Conservation (phyloP, 2,113 vertebrate species). For the Piliocolobus tephrosceles region DNA sequence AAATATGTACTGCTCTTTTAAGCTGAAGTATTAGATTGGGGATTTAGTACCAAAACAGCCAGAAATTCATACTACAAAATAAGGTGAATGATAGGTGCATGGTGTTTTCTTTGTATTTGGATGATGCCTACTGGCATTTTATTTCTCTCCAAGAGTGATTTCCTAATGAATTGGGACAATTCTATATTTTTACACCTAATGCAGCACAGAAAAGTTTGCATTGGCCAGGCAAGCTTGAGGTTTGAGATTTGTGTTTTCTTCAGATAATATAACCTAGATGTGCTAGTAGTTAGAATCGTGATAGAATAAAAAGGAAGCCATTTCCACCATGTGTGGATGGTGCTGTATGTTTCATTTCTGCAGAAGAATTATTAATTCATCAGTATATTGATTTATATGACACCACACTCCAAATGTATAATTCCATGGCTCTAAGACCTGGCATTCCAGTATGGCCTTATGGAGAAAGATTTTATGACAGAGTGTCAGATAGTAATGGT, state of each 20-base stretch:
- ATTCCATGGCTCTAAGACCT: neutral
- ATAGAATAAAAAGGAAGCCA: neutral
- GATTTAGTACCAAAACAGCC: neutral
- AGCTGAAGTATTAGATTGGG: neutral
- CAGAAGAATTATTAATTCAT: neutral
- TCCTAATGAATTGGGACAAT: neutral
- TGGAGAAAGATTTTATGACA: neutral
- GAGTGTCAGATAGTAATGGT: neutral
- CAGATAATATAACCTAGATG: neutral
- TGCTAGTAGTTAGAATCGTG: neutral
- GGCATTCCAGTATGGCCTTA: neutral
- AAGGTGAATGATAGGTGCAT: neutral
- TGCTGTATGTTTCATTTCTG: neutral
- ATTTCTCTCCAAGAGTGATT: neutral
- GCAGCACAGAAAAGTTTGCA: neutral
- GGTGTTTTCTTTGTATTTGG: neutral
- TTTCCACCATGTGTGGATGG: neutral
- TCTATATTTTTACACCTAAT: neutral
- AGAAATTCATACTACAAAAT: conserved; percentile 10
- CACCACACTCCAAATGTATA: neutral
- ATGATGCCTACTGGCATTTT: neutral
- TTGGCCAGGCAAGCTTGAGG: neutral
- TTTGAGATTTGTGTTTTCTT: conserved; percentile 25
- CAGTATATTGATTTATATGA: neutral
- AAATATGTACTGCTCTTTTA: neutral